Conservation (phyloP, 1,140 invertebrate genomes). For the Teleopsis dalmanni region DNA sequence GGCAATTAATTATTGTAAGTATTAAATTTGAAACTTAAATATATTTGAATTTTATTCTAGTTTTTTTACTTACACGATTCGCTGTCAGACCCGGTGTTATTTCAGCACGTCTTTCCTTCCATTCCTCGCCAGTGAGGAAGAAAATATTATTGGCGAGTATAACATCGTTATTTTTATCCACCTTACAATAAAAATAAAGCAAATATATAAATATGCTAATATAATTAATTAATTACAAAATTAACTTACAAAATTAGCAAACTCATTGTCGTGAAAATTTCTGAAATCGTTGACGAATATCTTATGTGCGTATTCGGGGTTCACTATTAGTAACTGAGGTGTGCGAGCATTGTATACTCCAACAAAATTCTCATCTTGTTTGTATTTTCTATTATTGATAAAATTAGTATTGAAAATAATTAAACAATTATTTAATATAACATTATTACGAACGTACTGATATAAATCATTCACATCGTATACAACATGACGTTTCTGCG, state of each 20-base stretch:
- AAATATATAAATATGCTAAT: not conserved
- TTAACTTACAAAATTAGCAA: conserved; percentile 5
- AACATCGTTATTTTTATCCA: conserved; percentile 43
- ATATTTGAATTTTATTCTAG: not conserved
- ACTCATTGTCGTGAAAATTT: conserved; percentile 42
- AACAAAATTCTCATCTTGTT: conserved; percentile 28
- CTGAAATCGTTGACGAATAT: conserved; percentile 50
- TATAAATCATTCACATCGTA: conserved; percentile 32
- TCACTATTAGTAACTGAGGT: conserved; percentile 45
- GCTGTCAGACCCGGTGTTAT: conserved; percentile 51
- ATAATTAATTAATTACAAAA: conserved; percentile 3
- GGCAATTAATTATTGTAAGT: no score
- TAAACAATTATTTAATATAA: not conserved
- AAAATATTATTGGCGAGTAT: conserved; percentile 47
- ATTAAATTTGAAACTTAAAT: no score
- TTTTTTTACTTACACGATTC: conserved; percentile 26
- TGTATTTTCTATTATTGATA: conserved; percentile 19
- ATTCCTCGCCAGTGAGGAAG: conserved; percentile 43
- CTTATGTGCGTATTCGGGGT: conserved; percentile 46
- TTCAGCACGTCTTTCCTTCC: conserved; percentile 51
- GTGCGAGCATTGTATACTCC: conserved; percentile 24
- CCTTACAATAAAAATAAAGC: conserved; percentile 7
- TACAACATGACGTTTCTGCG: conserved; percentile 19
- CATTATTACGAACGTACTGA: conserved; percentile 13
- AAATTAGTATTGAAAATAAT: not conserved